Conservation (phyloP, 1,140 invertebrate species). For the Drosophila cardini region DNA sequence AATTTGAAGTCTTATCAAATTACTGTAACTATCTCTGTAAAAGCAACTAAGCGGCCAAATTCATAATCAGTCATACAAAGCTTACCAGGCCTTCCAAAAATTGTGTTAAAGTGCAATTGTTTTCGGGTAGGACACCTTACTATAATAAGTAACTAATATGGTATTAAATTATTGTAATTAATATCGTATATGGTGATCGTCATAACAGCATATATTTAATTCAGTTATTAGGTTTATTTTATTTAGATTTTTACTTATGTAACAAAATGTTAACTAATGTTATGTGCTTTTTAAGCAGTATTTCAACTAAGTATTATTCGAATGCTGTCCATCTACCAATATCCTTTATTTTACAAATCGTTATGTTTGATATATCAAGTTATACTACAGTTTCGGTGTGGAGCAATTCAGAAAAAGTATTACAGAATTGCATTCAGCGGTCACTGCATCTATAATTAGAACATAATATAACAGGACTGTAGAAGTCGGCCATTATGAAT, state of each 20-base stretch:
- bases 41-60: conserved; percentile 51
- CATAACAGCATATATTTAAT: neutral
- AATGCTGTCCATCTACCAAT: neutral
- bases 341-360: neutral
- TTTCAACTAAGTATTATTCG: conserved; percentile 24
- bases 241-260: conserved; percentile 5
- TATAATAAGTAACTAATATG: neutral
- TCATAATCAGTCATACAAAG: neutral
- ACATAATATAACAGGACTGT: too few species aligned
- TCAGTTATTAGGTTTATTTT: neutral
- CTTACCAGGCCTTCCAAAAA: conserved; percentile 14
- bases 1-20: conserved; percentile 11
- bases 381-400: too few species aligned
- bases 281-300: conserved; percentile 58
- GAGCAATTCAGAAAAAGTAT: too few species aligned
- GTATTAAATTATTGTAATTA: conserved; percentile 7
- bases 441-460: too few species aligned
- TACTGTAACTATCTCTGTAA: conserved; percentile 10
- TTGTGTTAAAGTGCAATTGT: conserved; percentile 10
- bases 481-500: too few species aligned
- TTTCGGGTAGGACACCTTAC: conserved; percentile 2
- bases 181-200: conserved; percentile 3
- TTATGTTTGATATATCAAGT: conserved; percentile 7
- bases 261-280: conserved; percentile 14
- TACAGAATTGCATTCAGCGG: too few species aligned